These are phyloP conservation scores for Morpho achilles DNA, from an alignment of 2,888 invertebrate genomes.

Conservation along the genomic window DNA sequence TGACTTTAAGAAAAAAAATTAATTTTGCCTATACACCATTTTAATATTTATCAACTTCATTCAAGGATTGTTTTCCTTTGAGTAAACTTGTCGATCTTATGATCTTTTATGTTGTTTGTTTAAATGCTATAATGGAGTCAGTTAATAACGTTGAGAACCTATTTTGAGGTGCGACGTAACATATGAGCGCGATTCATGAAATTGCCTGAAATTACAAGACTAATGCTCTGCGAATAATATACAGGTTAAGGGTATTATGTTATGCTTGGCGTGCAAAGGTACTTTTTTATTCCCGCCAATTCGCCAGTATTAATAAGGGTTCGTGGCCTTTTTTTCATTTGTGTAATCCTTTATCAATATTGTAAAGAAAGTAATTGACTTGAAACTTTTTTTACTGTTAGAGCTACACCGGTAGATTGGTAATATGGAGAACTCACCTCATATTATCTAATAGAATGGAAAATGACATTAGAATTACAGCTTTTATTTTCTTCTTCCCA, in stretches of 20 bases:
- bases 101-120: background rate
- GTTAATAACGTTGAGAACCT: constrained; percentile 21
- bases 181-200: constrained; percentile 17
- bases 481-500: too few relatives aligned
- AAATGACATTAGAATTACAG: too few relatives aligned
- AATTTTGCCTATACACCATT: background rate
- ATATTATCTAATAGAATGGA: too few relatives aligned
- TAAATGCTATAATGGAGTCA: constrained; percentile 11
- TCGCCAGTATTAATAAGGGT: background rate
- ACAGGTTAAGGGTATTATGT: background rate
- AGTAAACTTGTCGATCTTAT: constrained; percentile 2
- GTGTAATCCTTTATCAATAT: background rate
- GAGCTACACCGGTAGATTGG: too few relatives aligned
- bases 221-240: constrained; percentile 14
- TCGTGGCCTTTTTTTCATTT: background rate
- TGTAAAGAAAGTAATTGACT: too few relatives aligned
- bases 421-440: too few relatives aligned
- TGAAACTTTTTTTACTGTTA: too few relatives aligned
- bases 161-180: constrained; percentile 23
- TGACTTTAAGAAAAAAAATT: constrained; percentile 1
- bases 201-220: constrained; percentile 21
- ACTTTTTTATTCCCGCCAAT: background rate
- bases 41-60: background rate
- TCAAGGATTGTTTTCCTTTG: constrained; percentile 5
- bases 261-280: background rate